Evolutionary conservation across 2,113 vertebrate species (phyloP), one percentile per base, ranked within the genome.

Genomic region (Thunnus maccoyii): DNA sequence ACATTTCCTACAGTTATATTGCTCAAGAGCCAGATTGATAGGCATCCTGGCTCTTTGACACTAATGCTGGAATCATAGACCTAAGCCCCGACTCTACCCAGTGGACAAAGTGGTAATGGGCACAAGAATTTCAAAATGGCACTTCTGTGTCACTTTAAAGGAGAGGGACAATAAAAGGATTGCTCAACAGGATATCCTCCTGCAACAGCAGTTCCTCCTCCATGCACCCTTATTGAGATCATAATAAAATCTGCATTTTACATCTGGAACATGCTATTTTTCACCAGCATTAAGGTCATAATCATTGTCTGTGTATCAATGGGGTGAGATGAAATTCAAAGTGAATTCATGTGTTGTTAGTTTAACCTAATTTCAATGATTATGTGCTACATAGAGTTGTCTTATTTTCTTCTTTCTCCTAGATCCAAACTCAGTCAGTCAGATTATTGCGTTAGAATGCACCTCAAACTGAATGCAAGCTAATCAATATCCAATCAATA

Each of bases 21-120:
- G 80, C 88, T 88, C 85, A 88, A 85, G 83, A 77, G 71, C 48
- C 47, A 70, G 52, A 88, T 72, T 82, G 80, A 84, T 78, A 69
- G 72, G 47, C 70, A 66, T 47, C 36, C 62, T 58, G 60, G 48
- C 50, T 72, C 27, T 65, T 72, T n/a, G 41, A 11, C 25, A 17
- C 46, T 46, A 27, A 52, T 15, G 30, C 51, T 74, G 71, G 50
- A 70, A 69, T 74, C 44, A 20, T 14, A 57, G 41, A 1, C 18
- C 18, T 15, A 6, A 32, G 32, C 32, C 8, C 6, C 36, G 18
- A 4, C 25, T 68, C 9, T 80, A 20, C 9, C 15, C 15, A 63
- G 51, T 69, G 56, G 72, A 72, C 56, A 70, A 30, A 63, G 48
- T 63, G 30, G n/a, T 50, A 4, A 56, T 20, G 25, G 55, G 11